A percentile compares a stretch with the other conserved stretches of the same genome.
phyloP scores from a whole-genome alignment of 2,888 invertebrate species.

The Mimas tiliae region DNA sequence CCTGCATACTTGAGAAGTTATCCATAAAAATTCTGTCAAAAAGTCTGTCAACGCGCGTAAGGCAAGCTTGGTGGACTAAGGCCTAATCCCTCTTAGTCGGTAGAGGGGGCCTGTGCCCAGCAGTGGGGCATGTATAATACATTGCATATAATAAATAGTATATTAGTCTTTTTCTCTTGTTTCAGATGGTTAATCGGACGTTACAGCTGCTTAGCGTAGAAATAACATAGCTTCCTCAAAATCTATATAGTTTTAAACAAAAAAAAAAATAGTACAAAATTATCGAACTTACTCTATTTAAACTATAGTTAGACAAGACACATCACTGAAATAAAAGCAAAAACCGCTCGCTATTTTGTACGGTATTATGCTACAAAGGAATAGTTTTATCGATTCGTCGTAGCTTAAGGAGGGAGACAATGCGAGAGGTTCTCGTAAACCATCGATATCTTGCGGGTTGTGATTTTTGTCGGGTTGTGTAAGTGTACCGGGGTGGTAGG shows the following conservation, averaged over 20 bases:
- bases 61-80: too few species aligned
- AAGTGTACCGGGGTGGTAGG: conserved; percentile 51
- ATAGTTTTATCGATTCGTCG: conserved; percentile 65
- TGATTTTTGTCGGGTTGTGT: conserved; percentile 70
- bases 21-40: too few species aligned
- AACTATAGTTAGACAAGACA: conserved; percentile 46
- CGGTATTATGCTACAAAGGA: conserved; percentile 62
- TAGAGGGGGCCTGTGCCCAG: too few species aligned
- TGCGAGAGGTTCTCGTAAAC: conserved; percentile 77
- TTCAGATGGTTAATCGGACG: conserved; percentile 82
- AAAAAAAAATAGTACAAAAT: conserved; percentile 70
- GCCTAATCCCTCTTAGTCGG: too few species aligned
- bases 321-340: conserved; percentile 41
- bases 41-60: too few species aligned
- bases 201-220: conserved; percentile 61
- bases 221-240: conserved; percentile 56
- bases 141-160: too few species aligned
- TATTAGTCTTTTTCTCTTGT: conserved; percentile 60
- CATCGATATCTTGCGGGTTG: conserved; percentile 76
- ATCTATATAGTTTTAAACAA: conserved; percentile 44
- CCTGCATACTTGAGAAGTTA: too few species aligned
- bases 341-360: conserved; percentile 60
- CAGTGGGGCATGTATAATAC: too few species aligned
- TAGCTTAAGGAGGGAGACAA: conserved; percentile 74
- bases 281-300: conserved; percentile 70